These are phyloP conservation scores for Amaurobius ferox DNA, from an alignment of 2,888 invertebrate species.

Conservation along the genomic window DNA sequence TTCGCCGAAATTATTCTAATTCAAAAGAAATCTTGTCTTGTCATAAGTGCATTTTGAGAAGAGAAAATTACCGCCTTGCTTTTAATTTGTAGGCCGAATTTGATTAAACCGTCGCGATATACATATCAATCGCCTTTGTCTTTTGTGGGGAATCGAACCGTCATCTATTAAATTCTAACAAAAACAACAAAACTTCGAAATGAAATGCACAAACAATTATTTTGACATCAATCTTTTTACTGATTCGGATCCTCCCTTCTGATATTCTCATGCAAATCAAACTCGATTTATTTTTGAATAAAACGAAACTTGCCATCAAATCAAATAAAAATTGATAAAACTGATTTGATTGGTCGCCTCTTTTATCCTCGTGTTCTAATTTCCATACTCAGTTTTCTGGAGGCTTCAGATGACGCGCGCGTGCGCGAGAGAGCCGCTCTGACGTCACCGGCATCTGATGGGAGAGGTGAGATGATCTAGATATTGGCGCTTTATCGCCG, in stretches of 20 bases:
- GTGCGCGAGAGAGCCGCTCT: conserved; percentile 43
- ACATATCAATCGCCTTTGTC: not conserved
- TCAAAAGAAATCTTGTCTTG: too few species aligned
- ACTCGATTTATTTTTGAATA: not conserved
- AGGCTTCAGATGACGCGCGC: conserved; percentile 38
- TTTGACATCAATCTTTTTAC: not conserved
- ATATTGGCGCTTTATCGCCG: not conserved
- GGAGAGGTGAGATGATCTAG: not conserved
- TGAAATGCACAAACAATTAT: not conserved
- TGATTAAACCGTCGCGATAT: not conserved
- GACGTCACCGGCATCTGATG: conserved; percentile 25
- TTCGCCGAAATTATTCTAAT: too few species aligned
- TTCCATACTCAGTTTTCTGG: conserved; percentile 48
- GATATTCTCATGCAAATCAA: conserved; percentile 2
- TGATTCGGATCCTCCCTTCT: not conserved
- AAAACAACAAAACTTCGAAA: too few species aligned
- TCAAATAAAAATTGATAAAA: conserved; percentile 22
- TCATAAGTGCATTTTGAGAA: too few species aligned
- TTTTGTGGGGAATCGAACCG: too few species aligned
- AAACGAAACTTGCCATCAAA: not conserved
- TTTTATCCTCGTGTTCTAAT: conserved; percentile 49
- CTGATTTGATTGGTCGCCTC: conserved; percentile 41
- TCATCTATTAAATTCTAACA: too few species aligned
- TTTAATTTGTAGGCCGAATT: too few species aligned
- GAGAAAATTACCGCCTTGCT: too few species aligned